These are phyloP conservation scores for Amitus sp. DNA, from an alignment of 2,888 invertebrate species.

Conservation along the genomic window DNA sequence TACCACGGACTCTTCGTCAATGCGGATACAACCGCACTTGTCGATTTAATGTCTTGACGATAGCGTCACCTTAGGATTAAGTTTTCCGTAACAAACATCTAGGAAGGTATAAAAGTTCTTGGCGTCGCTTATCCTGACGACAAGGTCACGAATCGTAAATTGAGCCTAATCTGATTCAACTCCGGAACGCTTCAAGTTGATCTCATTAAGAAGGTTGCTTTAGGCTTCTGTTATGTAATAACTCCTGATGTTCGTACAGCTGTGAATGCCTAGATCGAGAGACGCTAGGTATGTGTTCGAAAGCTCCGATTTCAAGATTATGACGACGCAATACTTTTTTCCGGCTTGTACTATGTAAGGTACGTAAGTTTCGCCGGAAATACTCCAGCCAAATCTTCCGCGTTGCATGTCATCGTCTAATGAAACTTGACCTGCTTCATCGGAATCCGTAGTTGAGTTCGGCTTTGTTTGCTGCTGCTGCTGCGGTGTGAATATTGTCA, in stretches of 20 bases:
- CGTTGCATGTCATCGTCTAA: slow-evolving; percentile 80
- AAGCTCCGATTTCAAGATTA: slow-evolving; percentile 92
- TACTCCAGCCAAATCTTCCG: slow-evolving; percentile 91
- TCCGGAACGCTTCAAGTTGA: slow-evolving; percentile 92
- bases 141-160: slow-evolving; percentile 89
- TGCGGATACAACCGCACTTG: slow-evolving; percentile 90
- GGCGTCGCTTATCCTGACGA: slow-evolving; percentile 88
- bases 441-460: slow-evolving; percentile 50
- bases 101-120: slow-evolving; percentile 91
- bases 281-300: slow-evolving; percentile 89
- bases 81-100: slow-evolving; percentile 87
- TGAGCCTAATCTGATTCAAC: slow-evolving; percentile 88
- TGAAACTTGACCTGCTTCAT: slow-evolving; percentile 65
- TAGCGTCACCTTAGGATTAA: slow-evolving; percentile 76
- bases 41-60: slow-evolving; percentile 66
- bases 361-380: slow-evolving; percentile 85
- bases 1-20: slow-evolving; percentile 92
- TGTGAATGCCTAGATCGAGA: slow-evolving; percentile 89
- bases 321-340: slow-evolving; percentile 91
- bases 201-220: slow-evolving; percentile 89
- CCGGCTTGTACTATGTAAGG: slow-evolving; percentile 87
- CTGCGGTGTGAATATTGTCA: too few species aligned
- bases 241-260: slow-evolving; percentile 90
- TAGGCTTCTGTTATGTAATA: slow-evolving; percentile 94
- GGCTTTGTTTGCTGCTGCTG: too few species aligned